Conservation (phyloP, 2,113 vertebrate genomes). For the Atractosteus spatula region DNA sequence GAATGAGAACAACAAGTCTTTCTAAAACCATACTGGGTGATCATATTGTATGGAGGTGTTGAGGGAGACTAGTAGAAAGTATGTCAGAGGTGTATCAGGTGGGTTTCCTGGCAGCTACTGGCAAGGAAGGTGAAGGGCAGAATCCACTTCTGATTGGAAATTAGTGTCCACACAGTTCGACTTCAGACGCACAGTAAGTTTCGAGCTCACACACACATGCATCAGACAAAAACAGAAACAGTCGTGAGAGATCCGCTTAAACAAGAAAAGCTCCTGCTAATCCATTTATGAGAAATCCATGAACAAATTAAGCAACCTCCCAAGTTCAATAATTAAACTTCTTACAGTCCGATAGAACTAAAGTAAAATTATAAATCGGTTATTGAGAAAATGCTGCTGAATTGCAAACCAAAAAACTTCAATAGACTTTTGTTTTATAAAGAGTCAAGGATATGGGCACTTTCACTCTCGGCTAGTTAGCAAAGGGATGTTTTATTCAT, state of each 20-base stretch:
- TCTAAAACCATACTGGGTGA: no score
- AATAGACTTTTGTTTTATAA: not conserved
- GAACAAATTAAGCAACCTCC: slow-evolving; percentile 10
- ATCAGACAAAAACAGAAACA: slow-evolving; percentile 2
- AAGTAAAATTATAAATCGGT: not conserved
- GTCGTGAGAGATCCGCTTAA: slow-evolving; percentile 4
- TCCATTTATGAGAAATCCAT: slow-evolving; percentile 29
- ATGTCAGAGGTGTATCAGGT: slow-evolving; percentile 10
- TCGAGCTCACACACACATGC: not conserved
- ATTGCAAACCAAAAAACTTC: not conserved
- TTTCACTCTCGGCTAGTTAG: not conserved
- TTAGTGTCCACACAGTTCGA: no score
- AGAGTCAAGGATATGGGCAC: not conserved
- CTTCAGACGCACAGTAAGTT: no score
- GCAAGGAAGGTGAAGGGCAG: slow-evolving; percentile 5
- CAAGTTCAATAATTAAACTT: not conserved
- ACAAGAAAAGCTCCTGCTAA: slow-evolving; percentile 23
- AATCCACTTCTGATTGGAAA: no score
- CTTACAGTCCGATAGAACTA: not conserved
- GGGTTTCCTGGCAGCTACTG: not conserved
- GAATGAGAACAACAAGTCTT: no score
- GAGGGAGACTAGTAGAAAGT: not conserved
- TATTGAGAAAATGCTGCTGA: not conserved
- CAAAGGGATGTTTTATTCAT: not conserved
- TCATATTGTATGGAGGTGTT: no score